Conservation (phyloP, 2,113 vertebrate species). For the Sterrhoptilus dennistouni region DNA sequence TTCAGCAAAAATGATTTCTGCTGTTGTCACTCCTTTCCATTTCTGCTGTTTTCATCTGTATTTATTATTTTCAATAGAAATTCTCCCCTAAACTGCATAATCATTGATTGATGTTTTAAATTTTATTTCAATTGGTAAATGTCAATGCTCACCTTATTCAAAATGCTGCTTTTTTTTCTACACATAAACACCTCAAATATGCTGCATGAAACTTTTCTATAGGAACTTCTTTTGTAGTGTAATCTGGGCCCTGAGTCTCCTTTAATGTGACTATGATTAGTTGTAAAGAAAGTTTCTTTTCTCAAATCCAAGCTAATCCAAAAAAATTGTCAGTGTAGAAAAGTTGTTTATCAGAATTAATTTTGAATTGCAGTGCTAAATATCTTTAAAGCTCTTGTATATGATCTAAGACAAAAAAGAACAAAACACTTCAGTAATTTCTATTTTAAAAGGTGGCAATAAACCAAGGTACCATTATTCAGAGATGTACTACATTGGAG, state of each 20-base stretch:
- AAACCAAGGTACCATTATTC: conserved; percentile 36
- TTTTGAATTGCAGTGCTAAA: background rate
- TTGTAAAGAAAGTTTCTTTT: background rate
- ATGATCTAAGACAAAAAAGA: background rate
- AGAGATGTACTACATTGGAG: conserved; percentile 23
- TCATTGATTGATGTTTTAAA: background rate
- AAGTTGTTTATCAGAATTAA: background rate
- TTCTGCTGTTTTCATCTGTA: background rate
- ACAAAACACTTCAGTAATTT: background rate
- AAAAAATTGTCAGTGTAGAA: background rate
- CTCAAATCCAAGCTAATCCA: background rate
- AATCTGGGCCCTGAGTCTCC: background rate
- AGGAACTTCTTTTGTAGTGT: accelerated
- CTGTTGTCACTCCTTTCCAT: background rate
- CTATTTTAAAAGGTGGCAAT: background rate
- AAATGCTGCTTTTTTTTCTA: background rate
- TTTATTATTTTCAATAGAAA: background rate
- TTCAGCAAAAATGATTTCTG: background rate
- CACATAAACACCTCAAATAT: background rate
- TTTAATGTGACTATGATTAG: background rate
- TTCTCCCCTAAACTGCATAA: background rate
- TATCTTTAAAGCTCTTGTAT: background rate
- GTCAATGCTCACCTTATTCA: background rate
- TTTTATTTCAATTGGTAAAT: background rate
- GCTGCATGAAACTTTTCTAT: background rate